These are phyloP conservation scores for Galemys pyrenaicus DNA, from an alignment of 2,113 vertebrate species.

Conservation along the genomic window DNA sequence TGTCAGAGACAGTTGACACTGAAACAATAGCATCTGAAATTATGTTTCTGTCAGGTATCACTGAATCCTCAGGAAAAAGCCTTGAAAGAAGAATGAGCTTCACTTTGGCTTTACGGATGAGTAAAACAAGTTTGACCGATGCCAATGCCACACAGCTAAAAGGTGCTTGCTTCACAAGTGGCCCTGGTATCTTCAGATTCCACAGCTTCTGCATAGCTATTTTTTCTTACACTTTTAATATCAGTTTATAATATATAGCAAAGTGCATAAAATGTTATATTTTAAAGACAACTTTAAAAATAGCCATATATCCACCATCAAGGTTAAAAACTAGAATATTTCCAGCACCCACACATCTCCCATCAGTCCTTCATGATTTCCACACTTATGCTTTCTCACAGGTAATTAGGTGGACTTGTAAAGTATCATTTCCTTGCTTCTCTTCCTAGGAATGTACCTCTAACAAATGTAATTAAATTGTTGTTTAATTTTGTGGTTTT, in stretches of 20 bases:
- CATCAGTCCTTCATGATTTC: background rate
- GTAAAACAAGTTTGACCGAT: background rate
- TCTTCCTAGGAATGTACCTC: background rate
- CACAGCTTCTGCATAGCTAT: background rate
- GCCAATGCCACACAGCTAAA: background rate
- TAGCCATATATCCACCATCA: background rate
- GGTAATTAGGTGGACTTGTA: background rate
- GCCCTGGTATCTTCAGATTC: background rate
- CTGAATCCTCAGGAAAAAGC: background rate
- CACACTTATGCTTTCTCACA: background rate
- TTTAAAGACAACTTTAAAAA: background rate
- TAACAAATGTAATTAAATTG: background rate
- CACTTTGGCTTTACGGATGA: background rate
- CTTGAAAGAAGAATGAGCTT: background rate
- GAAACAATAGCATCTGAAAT: background rate
- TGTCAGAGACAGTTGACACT: background rate
- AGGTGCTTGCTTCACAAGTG: background rate
- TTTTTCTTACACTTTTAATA: background rate
- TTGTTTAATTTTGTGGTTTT: background rate
- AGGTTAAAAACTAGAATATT: background rate
- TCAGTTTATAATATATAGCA: background rate
- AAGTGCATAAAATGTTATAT: background rate
- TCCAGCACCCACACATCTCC: background rate
- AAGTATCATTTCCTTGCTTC: background rate
- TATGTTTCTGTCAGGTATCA: background rate